A percentile compares a stretch with the other conserved stretches of the same genome.
Evolutionary conservation across 2,113 vertebrate genomes (phyloP).

Genomic region (Perca fluviatilis): DNA sequence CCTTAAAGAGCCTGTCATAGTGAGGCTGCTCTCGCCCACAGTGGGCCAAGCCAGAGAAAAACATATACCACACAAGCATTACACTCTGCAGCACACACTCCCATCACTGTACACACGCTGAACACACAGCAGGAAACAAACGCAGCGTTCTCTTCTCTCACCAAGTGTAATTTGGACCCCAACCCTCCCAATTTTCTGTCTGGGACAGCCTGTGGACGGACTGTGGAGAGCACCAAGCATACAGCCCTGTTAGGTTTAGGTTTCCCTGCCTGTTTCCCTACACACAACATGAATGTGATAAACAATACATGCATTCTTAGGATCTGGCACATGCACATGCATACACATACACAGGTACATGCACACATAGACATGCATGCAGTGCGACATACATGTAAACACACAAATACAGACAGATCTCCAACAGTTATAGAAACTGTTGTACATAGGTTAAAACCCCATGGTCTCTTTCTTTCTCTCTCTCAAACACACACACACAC

Average conservation of each 20-base stretch:
- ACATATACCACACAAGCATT: slow-evolving; percentile 48
- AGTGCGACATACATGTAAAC: slow-evolving; percentile 22
- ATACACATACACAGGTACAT: neutral
- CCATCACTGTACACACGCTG: slow-evolving; percentile 61
- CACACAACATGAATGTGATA: slow-evolving; percentile 76
- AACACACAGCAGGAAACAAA: slow-evolving; percentile 78
- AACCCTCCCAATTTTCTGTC: slow-evolving; percentile 84
- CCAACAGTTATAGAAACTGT: slow-evolving; percentile 54
- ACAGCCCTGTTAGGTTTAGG: slow-evolving; percentile 68
- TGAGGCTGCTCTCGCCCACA: slow-evolving; percentile 35
- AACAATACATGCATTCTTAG: slow-evolving; percentile 80
- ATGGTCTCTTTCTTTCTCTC: slow-evolving; percentile 3
- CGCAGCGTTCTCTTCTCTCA: slow-evolving; percentile 80
- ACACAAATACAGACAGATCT: slow-evolving; percentile 31
- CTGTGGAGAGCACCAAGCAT: slow-evolving; percentile 67
- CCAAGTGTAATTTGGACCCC: slow-evolving; percentile 81
- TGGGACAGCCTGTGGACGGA: slow-evolving; percentile 74
- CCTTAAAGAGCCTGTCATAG: slow-evolving; percentile 62
- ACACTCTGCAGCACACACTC: slow-evolving; percentile 57
- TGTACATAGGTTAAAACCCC: slow-evolving; percentile 52
- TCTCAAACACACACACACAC: slow-evolving; percentile 44
- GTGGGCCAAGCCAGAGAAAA: slow-evolving; percentile 64
- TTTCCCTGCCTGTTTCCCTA: slow-evolving; percentile 71
- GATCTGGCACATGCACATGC: slow-evolving; percentile 42
- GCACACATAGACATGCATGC: neutral